These are phyloP conservation scores for Stramonita haemastoma DNA, from an alignment of 2,888 invertebrate genomes.

Conservation along the genomic window DNA sequence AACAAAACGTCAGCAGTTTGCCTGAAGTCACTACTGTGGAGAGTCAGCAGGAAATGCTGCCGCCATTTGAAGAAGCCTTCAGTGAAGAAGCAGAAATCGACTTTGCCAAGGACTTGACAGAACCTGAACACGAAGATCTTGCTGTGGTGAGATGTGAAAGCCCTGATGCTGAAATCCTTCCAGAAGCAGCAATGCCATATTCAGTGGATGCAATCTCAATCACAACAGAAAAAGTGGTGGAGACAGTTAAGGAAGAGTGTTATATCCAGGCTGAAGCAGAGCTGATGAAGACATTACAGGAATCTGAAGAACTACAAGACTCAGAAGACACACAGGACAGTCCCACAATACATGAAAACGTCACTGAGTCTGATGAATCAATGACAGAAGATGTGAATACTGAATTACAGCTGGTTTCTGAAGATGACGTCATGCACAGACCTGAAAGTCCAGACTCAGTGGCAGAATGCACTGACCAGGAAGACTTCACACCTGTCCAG, in stretches of 20 bases:
- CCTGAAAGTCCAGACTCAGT: slow-evolving; percentile 16
- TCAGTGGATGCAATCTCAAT: too few relatives aligned
- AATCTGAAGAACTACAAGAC: too few relatives aligned
- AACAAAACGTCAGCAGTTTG: neutral
- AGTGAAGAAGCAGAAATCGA: slow-evolving; percentile 16
- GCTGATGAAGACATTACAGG: too few relatives aligned
- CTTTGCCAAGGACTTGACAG: neutral
- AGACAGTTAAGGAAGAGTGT: too few relatives aligned
- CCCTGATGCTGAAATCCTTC: neutral
- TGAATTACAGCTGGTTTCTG: neutral
- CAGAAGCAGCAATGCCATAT: too few relatives aligned
- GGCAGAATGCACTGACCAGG: neutral
- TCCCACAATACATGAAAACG: too few relatives aligned
- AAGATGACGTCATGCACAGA: slow-evolving; percentile 22
- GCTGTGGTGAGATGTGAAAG: neutral
- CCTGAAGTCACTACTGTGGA: neutral
- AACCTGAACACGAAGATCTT: neutral
- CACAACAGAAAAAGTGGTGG: too few relatives aligned
- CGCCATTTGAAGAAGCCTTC: neutral
- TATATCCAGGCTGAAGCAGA: too few relatives aligned
- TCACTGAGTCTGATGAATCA: neutral
- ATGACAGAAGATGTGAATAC: too few relatives aligned
- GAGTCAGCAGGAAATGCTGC: neutral
- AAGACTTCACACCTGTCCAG: neutral
- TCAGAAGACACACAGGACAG: too few relatives aligned